Conservation (phyloP, 2,113 vertebrate species). For the Leucopsar rothschildi region DNA sequence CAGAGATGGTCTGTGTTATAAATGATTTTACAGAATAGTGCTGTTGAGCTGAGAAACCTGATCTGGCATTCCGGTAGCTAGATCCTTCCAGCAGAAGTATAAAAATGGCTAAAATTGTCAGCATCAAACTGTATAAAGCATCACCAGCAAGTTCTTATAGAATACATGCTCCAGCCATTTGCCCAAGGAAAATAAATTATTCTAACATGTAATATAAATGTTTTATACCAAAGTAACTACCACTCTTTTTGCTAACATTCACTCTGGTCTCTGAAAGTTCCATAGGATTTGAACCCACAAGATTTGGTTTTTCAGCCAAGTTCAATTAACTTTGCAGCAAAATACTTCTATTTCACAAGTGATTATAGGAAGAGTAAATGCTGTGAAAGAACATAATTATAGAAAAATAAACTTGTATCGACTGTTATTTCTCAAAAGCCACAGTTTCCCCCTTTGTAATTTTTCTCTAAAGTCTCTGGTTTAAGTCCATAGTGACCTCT, state of each 20-base stretch:
- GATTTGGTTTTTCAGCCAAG: not conserved
- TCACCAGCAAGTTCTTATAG: not conserved
- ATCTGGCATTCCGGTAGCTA: not conserved
- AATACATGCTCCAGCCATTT: not conserved
- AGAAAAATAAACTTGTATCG: not conserved
- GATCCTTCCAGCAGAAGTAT: slow-evolving; percentile 17
- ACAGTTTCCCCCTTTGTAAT: not conserved
- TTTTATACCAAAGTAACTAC: not conserved
- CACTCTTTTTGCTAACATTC: not conserved
- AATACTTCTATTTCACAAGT: not conserved
- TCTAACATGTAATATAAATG: not conserved
- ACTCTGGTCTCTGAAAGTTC: not conserved
- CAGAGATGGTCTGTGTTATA: slow-evolving; percentile 21
- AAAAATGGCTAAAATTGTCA: not conserved
- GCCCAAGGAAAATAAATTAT: not conserved
- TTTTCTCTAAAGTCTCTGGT: not conserved
- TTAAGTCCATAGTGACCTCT: not conserved
- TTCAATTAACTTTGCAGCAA: not conserved
- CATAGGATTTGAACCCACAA: not conserved
- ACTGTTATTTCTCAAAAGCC: not conserved
- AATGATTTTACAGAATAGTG: slow-evolving; percentile 1
- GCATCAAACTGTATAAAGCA: not conserved
- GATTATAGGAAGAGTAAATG: not conserved
- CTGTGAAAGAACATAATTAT: not conserved
- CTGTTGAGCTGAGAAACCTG: slow-evolving; percentile 1